Base-by-base conservation (phyloP, 2,888 invertebrate species). In the Iselma pallidipennis region DNA sequence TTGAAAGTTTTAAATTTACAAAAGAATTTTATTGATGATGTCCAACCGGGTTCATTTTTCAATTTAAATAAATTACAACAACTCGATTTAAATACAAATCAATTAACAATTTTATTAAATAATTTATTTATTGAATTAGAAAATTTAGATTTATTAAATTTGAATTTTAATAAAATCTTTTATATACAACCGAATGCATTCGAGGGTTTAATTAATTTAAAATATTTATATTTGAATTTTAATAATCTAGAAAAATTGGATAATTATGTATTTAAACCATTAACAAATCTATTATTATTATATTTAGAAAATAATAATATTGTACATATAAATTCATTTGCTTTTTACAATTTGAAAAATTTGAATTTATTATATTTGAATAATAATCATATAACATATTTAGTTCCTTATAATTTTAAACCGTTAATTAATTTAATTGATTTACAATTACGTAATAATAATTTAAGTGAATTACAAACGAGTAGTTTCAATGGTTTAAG, bases 301-400 rank as follows among this genome's bases (percentile, higher is more conserved):
- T 76, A 82, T 58, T 65, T 83, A 37, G 80, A 82, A 65, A 74
- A 79, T 56, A 84, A 84, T 55, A 69, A 73, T 29, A 81, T 84
- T 53, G 57, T 69, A 1, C 75, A 76, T 26, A 75, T 84, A 2
- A 79, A 81, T 50, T 73, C 73, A 19, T 77, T 76, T 4, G 80
- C 80, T n/a, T 84, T 84, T 64, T 61, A 74, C 0, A 77, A 77
- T 59, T 71, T 82, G 56, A 70, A 65, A 31, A 77, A 78, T 57
- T 68, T 81, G 53, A 76, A 80, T 57, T 76, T 69, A 57, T 70
- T 83, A 7, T 82, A 78, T 67, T 66, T 83, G 45, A 80, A 79
- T 60, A 74, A 80, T 59, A 83, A 83, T 72, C 77, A 70, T 57
- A 70, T 83, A 66, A 75, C 63, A 37, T 73, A 73, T 59, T 65